Conservation (phyloP, 2,888 invertebrate species). For the Tuberolachnus salignus region DNA sequence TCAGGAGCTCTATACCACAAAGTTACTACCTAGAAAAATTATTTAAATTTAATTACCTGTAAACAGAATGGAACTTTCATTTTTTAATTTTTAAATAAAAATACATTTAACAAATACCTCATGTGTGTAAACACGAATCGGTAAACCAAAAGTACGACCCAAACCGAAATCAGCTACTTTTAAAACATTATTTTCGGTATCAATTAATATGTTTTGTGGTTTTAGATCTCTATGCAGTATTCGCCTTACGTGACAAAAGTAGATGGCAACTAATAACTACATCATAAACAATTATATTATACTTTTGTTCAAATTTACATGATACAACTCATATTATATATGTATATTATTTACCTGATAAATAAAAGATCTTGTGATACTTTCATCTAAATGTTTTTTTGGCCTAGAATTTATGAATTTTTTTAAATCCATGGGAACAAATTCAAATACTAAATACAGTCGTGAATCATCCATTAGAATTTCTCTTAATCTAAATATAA, state of each 20-base stretch:
- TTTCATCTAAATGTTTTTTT: conserved; percentile 42
- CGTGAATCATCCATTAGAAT: conserved; percentile 79
- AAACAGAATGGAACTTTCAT: neutral
- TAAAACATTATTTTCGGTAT: conserved; percentile 80
- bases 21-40: conserved; percentile 14
- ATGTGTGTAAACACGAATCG: conserved; percentile 93
- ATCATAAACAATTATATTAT: neutral
- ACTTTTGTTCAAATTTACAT: neutral
- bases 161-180: conserved; percentile 99
- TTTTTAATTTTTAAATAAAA: conserved; percentile 7
- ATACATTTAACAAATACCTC: conserved; percentile 73
- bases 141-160: conserved; percentile 96
- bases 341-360: conserved; percentile 50
- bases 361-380: conserved; percentile 51
- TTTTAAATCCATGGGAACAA: conserved; percentile 48
- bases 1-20: conserved; percentile 76
- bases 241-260: conserved; percentile 79
- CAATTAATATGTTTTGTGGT: conserved; percentile 96
- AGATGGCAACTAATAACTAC: conserved; percentile 65
- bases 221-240: conserved; percentile 96
- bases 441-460: conserved; percentile 45
- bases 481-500: conserved; percentile 74
- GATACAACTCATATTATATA: neutral
- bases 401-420: conserved; percentile 65
- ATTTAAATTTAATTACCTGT: neutral